A percentile compares a stretch with the other conserved stretches of the same genome.
phyloP scores from a whole-genome alignment of 2,888 invertebrate species.

The Pomacea canaliculata region DNA sequence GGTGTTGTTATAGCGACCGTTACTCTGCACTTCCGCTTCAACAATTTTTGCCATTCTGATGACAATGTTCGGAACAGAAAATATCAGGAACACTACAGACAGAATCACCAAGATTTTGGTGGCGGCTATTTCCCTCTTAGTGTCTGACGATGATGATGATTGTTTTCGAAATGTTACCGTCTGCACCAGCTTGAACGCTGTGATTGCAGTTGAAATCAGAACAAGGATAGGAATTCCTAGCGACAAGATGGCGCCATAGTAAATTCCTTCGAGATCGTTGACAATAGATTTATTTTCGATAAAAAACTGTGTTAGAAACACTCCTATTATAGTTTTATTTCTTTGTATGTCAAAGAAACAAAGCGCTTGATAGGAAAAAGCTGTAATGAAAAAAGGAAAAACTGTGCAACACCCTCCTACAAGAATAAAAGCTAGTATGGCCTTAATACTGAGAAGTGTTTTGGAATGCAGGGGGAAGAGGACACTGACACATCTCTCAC shows the following conservation, averaged over 20 bases:
- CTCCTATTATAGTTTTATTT: not conserved
- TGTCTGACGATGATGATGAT: constrained; percentile 1
- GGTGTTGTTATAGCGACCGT: constrained; percentile 12
- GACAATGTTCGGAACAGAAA: constrained; percentile 7
- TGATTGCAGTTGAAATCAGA: constrained; percentile 5
- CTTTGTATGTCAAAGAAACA: constrained; percentile 11
- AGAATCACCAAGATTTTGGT: constrained; percentile 16
- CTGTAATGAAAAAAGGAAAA: not conserved
- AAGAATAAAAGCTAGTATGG: not conserved
- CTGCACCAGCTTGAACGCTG: constrained; percentile 8
- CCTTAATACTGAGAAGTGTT: not conserved
- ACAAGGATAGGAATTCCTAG: constrained; percentile 5
- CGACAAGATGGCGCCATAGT: constrained; percentile 7
- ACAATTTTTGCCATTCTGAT: constrained; percentile 5
- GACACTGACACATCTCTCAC: constrained; percentile 14
- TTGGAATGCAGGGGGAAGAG: constrained; percentile 5
- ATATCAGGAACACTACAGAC: constrained; percentile 9
- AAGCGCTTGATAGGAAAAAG: not conserved
- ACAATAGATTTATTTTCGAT: not conserved
- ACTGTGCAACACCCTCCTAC: not conserved
- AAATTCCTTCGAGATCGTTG: not conserved
- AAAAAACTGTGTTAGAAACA: not conserved
- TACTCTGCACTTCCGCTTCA: not conserved
- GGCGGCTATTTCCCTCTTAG: constrained; percentile 4
- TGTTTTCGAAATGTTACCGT: constrained; percentile 1